These are phyloP conservation scores for Agrilus mali DNA, from an alignment of 2,888 invertebrate species.

Conservation along the genomic window DNA sequence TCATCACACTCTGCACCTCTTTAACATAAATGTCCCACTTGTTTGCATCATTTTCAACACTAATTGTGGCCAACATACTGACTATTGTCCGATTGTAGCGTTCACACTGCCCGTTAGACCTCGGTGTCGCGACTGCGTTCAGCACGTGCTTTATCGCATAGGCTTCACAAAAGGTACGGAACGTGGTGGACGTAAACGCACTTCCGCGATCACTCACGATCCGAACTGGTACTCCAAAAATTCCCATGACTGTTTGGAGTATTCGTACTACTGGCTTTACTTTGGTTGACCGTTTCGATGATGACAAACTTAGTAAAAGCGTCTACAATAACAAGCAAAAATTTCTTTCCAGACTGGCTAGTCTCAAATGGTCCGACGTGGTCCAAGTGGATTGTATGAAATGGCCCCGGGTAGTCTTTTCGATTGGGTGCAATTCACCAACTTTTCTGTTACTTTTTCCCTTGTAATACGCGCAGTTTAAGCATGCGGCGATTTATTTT, in stretches of 20 bases:
- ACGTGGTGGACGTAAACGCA: too few relatives aligned
- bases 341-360: conserved; percentile 18
- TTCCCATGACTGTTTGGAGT: background rate
- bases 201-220: conserved; percentile 17
- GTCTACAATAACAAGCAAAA: too few relatives aligned
- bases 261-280: too few relatives aligned
- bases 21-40: conserved; percentile 18
- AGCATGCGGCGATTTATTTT: conserved; percentile 25
- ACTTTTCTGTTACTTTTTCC: conserved; percentile 14
- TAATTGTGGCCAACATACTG: conserved; percentile 11
- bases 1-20: conserved; percentile 16
- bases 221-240: conserved; percentile 13
- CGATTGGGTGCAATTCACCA: conserved; percentile 26
- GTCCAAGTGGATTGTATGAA: conserved; percentile 29
- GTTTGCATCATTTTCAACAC: conserved; percentile 8
- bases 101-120: conserved; percentile 19
- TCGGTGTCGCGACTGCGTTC: conserved; percentile 13
- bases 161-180: conserved; percentile 14
- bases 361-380: conserved; percentile 29
- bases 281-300: conserved; percentile 5
- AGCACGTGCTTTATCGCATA: conserved; percentile 15
- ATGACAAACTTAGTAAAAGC: too few relatives aligned
- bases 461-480: conserved; percentile 26
- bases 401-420: conserved; percentile 24
- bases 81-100: conserved; percentile 14